Base-by-base conservation (phyloP, 2,888 invertebrate species). In the Lordiphosa andalusiaca region DNA sequence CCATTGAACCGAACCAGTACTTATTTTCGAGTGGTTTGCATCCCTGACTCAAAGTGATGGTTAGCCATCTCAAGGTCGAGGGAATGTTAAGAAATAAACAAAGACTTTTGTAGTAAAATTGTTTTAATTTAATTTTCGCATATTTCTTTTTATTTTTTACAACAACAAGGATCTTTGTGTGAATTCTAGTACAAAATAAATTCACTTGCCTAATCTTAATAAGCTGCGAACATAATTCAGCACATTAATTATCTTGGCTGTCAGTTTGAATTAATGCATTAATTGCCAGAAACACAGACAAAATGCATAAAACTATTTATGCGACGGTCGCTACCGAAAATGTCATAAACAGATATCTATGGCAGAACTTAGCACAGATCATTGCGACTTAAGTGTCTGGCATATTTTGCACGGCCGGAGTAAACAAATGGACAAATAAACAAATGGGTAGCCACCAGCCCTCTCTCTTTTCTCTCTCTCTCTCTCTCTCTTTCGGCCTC, bases 341-440 rank as follows among this genome's bases (percentile, higher is more conserved):
- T 65, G 61, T 68, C 63, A 54, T 53, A 65, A 66, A 59, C 42
- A 30, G 37, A 25, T 50, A 25, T 49, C 30, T 38, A 59, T 47
- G 54, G 23, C 7, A 37, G 42, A 56, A 53, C 55, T 56, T 59
- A 61, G 53, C 71, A 58, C 68, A 66, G 68, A 71, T 74, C 73
- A 66, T 55, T 55, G 65, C 58, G 53, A 77, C 63, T 71, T 54
- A 82, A 76, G 78, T 82, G 76, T 63, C 58, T 57, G 68, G 55
- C 71, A 68, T 65, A 68, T 40, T 48, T 55, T 54, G 60, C 49
- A 44, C 16, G 55, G 53, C 53, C 12, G 39, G 62, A 68, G 73
- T 69, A 82, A 77, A 67, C 83, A 82, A 69, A 72, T 59, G 44
- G 25, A 47, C 58, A 63, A 56, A 68, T 71, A 81, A 68, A 81